These are phyloP conservation scores for Microtus ochrogaster DNA, from an alignment of 2,113 vertebrate species.

Conservation along the genomic window DNA sequence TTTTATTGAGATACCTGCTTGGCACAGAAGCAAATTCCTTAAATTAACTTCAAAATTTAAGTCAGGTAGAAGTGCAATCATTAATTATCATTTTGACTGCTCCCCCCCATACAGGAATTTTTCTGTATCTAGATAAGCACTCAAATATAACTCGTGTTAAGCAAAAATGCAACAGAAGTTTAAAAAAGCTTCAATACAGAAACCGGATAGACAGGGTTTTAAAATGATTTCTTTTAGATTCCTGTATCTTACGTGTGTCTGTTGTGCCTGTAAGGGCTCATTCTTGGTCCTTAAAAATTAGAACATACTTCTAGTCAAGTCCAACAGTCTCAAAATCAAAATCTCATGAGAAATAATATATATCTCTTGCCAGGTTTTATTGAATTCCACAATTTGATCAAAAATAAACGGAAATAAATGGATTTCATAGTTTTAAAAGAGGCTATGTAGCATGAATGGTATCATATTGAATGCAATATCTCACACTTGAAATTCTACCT, in stretches of 20 bases:
- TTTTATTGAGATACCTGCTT: constrained; percentile 8
- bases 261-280: background rate
- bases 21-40: background rate
- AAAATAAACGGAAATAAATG: background rate
- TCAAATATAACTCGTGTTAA: background rate
- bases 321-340: background rate
- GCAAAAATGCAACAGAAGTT: background rate
- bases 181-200: background rate
- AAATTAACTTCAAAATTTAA: constrained; percentile 12
- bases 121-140: background rate
- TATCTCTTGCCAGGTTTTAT: constrained; percentile 1
- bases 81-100: background rate
- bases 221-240: background rate
- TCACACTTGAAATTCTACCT: background rate
- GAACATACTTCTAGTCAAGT: constrained; percentile 9
- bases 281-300: constrained; percentile 9
- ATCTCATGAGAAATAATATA: background rate
- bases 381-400: background rate
- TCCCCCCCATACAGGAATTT: background rate
- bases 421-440: background rate
- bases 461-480: too few relatives aligned
- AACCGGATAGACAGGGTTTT: background rate
- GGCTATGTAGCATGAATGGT: background rate
- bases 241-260: background rate
- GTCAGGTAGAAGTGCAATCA: background rate